Evolutionary conservation across 2,888 invertebrate species (phyloP).

Genomic region (Agrochola macilenta): DNA sequence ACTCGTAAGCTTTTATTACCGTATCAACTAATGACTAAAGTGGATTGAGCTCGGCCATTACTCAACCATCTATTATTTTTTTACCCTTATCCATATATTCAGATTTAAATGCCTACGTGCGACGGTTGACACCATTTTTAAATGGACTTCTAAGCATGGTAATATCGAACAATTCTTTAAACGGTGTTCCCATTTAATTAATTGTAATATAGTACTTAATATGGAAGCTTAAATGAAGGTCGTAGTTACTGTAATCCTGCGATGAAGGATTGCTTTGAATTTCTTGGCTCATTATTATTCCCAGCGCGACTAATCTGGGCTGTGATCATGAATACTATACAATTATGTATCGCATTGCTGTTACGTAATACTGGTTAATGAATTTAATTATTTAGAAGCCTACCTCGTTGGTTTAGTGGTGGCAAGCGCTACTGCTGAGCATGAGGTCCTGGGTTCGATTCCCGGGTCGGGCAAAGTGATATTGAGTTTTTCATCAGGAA

Average conservation of each 20-base stretch:
- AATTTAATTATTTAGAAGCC: neutral
- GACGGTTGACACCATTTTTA: slow-evolving; percentile 40
- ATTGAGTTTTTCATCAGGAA: no score
- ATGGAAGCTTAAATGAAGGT: slow-evolving; percentile 43
- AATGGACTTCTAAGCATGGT: slow-evolving; percentile 16
- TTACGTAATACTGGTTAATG: neutral
- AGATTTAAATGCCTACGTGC: slow-evolving; percentile 27
- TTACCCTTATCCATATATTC: slow-evolving; percentile 11
- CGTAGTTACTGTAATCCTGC: slow-evolving; percentile 19
- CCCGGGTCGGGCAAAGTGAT: no score
- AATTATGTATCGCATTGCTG: slow-evolving; percentile 25
- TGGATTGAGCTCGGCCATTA: slow-evolving; percentile 23
- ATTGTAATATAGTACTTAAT: slow-evolving; percentile 47
- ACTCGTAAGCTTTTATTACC: neutral
- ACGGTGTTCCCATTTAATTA: slow-evolving; percentile 44
- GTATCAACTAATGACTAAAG: slow-evolving; percentile 14
- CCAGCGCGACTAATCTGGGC: slow-evolving; percentile 4
- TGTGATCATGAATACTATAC: slow-evolving; percentile 19
- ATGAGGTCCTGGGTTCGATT: no score
- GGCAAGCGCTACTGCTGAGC: no score
- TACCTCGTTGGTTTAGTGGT: no score
- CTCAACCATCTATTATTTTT: slow-evolving; percentile 1
- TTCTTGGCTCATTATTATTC: slow-evolving; percentile 43
- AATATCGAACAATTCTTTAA: slow-evolving; percentile 37
- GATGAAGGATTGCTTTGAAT: slow-evolving; percentile 44